These are phyloP conservation scores for Phrynocephalus versicolor DNA, from an alignment of 2,113 vertebrate genomes.

Conservation along the genomic window DNA sequence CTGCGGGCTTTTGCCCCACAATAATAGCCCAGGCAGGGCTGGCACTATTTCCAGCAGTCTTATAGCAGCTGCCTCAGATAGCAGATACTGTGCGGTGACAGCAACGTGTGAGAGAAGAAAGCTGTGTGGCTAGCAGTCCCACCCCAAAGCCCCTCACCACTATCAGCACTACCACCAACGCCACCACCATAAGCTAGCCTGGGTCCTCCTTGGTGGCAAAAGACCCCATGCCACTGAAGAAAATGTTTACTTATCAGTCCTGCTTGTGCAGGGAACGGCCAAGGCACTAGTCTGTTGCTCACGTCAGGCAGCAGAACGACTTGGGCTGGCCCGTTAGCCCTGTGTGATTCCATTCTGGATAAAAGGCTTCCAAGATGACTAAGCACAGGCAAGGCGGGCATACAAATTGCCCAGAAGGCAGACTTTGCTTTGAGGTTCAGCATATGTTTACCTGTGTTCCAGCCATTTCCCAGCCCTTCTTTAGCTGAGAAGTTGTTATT, in stretches of 20 bases:
- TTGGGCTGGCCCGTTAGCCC: background rate
- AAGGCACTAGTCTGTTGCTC: background rate
- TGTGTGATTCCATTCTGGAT: background rate
- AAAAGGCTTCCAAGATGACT: background rate
- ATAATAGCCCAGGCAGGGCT: no score
- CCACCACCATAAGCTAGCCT: no score
- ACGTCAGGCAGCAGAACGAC: background rate
- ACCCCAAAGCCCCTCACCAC: no score
- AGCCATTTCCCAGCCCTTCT: background rate
- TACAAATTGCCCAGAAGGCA: background rate
- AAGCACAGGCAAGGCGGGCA: background rate
- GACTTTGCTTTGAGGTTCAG: background rate
- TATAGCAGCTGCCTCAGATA: no score
- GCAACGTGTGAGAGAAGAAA: no score
- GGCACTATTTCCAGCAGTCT: no score
- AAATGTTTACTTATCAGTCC: no score
- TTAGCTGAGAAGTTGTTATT: background rate
- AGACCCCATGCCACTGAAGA: background rate
- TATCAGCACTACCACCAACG: no score
- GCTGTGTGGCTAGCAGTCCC: no score
- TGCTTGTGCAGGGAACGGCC: background rate
- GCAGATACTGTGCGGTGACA: no score
- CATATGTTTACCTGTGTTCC: background rate
- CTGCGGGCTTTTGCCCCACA: no score
- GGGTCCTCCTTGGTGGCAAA: no score